Percentiles rank a stretch among this genome's conserved stretches.
phyloP scores from a whole-genome alignment of 2,113 vertebrate species.

The Atrichornis clamosus region DNA sequence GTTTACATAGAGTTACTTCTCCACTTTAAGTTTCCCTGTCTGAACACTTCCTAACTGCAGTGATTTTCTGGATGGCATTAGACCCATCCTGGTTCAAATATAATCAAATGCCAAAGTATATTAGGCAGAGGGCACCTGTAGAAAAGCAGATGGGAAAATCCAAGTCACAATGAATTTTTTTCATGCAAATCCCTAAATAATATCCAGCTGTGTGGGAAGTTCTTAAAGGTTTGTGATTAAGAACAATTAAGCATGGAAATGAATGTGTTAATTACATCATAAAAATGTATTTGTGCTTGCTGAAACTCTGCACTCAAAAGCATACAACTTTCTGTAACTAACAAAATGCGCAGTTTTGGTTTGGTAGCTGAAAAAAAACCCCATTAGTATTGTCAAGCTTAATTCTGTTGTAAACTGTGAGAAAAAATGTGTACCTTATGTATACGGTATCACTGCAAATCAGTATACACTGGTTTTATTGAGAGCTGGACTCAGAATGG shows the following conservation, averaged over 20 bases:
- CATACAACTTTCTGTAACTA: background rate
- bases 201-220: background rate
- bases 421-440: background rate
- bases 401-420: background rate
- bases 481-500: background rate
- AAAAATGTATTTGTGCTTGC: background rate
- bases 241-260: background rate
- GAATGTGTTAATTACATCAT: background rate
- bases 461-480: background rate
- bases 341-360: background rate
- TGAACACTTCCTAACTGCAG: background rate
- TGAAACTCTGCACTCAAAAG: background rate
- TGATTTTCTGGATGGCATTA: background rate
- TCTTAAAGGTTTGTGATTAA: background rate
- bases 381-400: background rate
- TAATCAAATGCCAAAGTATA: background rate
- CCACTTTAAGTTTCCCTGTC: background rate
- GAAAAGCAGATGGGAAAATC: background rate
- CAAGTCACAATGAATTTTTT: background rate
- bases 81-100: background rate
- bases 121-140: background rate
- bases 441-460: background rate
- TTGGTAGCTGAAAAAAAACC: accelerated
- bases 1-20: background rate
- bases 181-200: background rate